Percentiles rank a stretch among this genome's conserved stretches.
Conservation (phyloP, 92 coral and sea anemone species). For the Palythoa grandis region DNA sequence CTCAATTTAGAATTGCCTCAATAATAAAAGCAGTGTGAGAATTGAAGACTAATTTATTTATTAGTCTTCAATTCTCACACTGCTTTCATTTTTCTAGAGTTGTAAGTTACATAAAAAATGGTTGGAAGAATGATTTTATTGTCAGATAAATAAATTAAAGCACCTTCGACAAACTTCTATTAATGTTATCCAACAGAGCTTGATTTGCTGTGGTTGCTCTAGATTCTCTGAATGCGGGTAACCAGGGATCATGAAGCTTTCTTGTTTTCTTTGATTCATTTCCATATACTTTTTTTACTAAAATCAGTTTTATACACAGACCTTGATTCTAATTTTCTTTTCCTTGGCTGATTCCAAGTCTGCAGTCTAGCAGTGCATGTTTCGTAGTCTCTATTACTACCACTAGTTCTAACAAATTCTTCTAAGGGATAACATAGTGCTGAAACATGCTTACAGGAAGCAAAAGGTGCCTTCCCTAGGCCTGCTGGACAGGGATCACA, state of each 20-base stretch:
- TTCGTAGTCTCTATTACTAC: not conserved
- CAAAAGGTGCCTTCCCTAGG: constrained; percentile 48
- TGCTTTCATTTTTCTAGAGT: no score
- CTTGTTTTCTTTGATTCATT: not conserved
- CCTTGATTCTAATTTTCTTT: not conserved
- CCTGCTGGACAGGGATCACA: constrained; percentile 50
- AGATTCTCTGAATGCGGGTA: not conserved
- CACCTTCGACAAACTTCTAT: not conserved
- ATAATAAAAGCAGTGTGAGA: no score
- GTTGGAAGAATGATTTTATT: no score
- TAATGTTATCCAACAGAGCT: not conserved
- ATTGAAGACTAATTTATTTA: no score
- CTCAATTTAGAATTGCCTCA: no score
- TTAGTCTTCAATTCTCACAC: no score
- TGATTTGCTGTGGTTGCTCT: not conserved
- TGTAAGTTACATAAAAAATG: no score
- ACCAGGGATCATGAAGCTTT: constrained; percentile 1
- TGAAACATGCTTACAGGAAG: constrained; percentile 50
- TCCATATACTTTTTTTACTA: no score
- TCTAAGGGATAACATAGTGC: constrained; percentile 51
- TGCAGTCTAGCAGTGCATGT: constrained; percentile 14
- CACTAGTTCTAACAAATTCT: constrained; percentile 22
- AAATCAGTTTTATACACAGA: not conserved
- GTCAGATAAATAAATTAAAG: not conserved
- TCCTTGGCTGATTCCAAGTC: constrained; percentile 9